Percentiles rank a stretch among this genome's conserved stretches.
These are phyloP conservation scores for Phymatocera aterrima DNA, from an alignment of 2,888 invertebrate species.

Conservation along the genomic window DNA sequence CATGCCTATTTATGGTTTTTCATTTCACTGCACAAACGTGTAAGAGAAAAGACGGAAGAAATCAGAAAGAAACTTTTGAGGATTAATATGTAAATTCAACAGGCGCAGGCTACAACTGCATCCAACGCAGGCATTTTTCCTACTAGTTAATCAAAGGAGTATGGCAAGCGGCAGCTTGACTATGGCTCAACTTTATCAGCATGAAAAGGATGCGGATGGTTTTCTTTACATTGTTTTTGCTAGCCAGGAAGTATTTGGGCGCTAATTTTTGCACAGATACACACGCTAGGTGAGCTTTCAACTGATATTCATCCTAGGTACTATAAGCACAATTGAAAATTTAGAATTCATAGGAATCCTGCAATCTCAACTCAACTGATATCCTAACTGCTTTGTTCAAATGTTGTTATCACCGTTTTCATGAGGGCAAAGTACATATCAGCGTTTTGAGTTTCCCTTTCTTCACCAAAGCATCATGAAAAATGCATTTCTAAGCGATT, in stretches of 20 bases:
- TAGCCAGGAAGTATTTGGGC: slow-evolving; percentile 92
- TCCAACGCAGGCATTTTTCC: slow-evolving; percentile 85
- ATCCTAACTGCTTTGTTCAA: too few species aligned
- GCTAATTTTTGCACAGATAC: slow-evolving; percentile 46
- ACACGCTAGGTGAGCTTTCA: not conserved
- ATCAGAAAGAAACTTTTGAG: not conserved
- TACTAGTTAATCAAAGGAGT: slow-evolving; percentile 89
- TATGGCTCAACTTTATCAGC: slow-evolving; percentile 87
- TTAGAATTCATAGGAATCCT: too few species aligned
- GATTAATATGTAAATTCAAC: too few species aligned
- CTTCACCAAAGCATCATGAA: too few species aligned
- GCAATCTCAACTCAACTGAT: too few species aligned
- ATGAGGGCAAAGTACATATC: too few species aligned
- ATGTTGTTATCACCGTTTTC: too few species aligned
- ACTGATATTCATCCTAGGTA: not conserved
- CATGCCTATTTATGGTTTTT: too few species aligned
- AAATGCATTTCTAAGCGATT: too few species aligned
- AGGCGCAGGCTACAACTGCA: slow-evolving; percentile 80
- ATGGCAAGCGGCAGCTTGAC: slow-evolving; percentile 89
- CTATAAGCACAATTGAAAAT: not conserved
- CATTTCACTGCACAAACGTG: not conserved
- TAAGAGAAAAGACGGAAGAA: not conserved
- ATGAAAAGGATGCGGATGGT: slow-evolving; percentile 88
- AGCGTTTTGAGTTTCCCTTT: too few species aligned
- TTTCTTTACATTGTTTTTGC: slow-evolving; percentile 93